phyloP scores from a whole-genome alignment of 2,113 vertebrate species.

The Nothoprocta perdicaria region DNA sequence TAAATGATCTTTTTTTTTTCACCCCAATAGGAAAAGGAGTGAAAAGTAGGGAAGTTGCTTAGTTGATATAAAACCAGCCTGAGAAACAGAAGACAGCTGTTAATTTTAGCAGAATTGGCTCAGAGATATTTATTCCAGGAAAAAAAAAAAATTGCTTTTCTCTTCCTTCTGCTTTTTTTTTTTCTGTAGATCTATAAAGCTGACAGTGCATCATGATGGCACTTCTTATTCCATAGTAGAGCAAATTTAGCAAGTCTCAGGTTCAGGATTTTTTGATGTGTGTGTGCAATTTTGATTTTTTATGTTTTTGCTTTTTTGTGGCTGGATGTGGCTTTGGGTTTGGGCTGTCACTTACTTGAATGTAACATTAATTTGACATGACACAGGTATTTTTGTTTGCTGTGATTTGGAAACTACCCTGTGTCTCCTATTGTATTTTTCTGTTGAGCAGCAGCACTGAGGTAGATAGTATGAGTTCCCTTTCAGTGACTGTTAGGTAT shows the following conservation, averaged over 20 bases:
- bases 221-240: not conserved
- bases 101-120: not conserved
- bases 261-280: not conserved
- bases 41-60: not conserved
- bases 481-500: not conserved
- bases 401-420: not conserved
- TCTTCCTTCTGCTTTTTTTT: accelerated
- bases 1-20: not conserved
- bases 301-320: no score
- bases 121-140: not conserved
- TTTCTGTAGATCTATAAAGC: not conserved
- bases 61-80: not conserved
- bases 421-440: not conserved
- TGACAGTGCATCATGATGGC: not conserved
- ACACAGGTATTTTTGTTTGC: not conserved
- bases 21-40: not conserved
- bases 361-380: not conserved
- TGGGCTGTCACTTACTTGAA: not conserved
- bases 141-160: not conserved
- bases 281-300: no score
- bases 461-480: not conserved
- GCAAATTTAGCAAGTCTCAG: not conserved
- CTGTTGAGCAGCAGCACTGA: not conserved
- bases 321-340: no score
- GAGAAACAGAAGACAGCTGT: not conserved